Percentiles rank a stretch among this genome's conserved stretches.
phyloP scores from a whole-genome alignment of 2,888 invertebrate species.

The Poecilobothrus nobilitatus region DNA sequence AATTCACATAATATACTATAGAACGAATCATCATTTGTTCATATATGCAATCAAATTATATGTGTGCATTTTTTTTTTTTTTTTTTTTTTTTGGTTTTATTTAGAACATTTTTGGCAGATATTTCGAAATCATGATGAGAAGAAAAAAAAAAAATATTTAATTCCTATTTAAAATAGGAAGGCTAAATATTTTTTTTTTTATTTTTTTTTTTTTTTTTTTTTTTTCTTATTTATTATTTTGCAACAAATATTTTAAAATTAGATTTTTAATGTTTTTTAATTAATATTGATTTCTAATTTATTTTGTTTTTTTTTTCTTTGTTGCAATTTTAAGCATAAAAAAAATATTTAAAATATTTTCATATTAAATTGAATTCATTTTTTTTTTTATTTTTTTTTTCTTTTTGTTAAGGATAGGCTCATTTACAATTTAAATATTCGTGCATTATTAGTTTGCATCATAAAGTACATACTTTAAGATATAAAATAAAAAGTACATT shows the following conservation, averaged over 20 bases:
- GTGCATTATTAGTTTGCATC: no score
- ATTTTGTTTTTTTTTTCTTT: no score
- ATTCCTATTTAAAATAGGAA: constrained; percentile 5
- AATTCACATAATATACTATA: no score
- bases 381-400: no score
- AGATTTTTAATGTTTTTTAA: neutral
- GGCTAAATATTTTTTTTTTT: neutral
- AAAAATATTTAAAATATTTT: neutral
- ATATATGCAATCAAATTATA: no score
- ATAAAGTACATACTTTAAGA: no score
- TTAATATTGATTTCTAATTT: neutral
- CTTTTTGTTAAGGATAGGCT: no score
- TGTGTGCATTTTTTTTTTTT: no score
- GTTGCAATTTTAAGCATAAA: neutral
- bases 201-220: neutral
- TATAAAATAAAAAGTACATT: no score
- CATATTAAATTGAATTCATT: no score
- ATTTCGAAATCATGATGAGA: constrained; percentile 2
- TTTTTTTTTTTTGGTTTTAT: neutral
- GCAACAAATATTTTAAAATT: neutral
- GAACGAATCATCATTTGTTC: no score
- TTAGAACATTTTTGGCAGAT: constrained; percentile 6
- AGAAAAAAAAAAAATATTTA: neutral
- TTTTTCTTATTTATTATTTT: neutral
- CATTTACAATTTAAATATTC: no score